Evolutionary conservation across 1,140 invertebrate genomes (phyloP).

Genomic region (Neoseiulus cucumeris): DNA sequence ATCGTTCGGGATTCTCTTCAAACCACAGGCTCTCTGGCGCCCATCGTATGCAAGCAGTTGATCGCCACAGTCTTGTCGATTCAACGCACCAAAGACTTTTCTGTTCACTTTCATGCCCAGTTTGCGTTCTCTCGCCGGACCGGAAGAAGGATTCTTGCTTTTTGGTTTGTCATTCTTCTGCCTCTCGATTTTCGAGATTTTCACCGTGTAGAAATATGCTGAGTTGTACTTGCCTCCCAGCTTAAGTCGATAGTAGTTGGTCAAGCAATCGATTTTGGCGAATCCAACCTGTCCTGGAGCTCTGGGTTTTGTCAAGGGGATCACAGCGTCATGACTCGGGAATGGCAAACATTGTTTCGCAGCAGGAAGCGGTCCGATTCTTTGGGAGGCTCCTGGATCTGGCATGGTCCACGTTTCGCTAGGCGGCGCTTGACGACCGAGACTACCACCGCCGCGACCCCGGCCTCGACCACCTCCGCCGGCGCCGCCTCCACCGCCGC

Average conservation of each 20-base stretch:
- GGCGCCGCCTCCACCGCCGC: background rate
- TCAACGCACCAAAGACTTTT: background rate
- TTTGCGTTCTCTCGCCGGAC: background rate
- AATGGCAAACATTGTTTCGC: background rate
- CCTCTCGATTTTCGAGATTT: background rate
- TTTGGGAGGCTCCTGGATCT: background rate
- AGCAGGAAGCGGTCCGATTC: background rate
- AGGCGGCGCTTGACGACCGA: background rate
- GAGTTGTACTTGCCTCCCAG: background rate
- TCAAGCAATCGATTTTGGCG: background rate
- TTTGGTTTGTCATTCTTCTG: background rate
- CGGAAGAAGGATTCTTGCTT: background rate
- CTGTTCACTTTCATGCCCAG: background rate
- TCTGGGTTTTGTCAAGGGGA: background rate
- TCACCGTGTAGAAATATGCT: background rate
- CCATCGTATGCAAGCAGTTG: constrained; percentile 1
- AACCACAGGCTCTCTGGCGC: background rate
- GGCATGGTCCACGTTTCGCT: too few species aligned
- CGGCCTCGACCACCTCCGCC: background rate
- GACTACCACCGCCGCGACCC: background rate
- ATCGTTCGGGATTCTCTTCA: background rate
- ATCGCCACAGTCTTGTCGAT: background rate
- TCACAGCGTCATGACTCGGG: background rate
- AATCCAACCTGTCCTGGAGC: background rate
- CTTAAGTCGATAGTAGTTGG: background rate